Evolutionary conservation across 2,113 vertebrate species (phyloP), one percentile per base, ranked within the genome.

Genomic region (Myotis brandtii): DNA sequence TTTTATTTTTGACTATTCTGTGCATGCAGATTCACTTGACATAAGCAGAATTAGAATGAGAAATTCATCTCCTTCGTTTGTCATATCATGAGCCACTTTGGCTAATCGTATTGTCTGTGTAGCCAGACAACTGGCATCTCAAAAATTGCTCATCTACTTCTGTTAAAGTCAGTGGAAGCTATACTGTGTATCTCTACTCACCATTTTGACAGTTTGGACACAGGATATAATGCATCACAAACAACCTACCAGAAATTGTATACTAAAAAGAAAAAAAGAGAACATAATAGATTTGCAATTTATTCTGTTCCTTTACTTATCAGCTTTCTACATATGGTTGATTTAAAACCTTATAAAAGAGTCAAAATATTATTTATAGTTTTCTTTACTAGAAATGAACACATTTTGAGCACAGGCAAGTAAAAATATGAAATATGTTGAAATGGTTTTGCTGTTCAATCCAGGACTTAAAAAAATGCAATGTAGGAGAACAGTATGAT

Each of bases 321-420:
- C 96, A 95, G 93, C 69, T 92, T 93, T 86, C 75, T 81, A 70
- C 95, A 92, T 80, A 37, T 67, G 85, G 62, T 76, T 96, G 80
- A 94, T 92, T 96, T 93, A 92, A 92, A 93, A 93, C 23, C 25
- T 86, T 94, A n/a, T 73, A 89, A 93, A 90, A 82, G 32, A 91
- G 40, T 86, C 67, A 89, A 37, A 80, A 90, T n/a, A 79, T 79
- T 90, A 95, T 96, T 91, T 93, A 89, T 67, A 86, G 9, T 91
- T 93, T 93, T 79, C n/a, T 50, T 86, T 86, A 70, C 62, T 91
- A 92, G 52, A 86, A 89, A 82, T 91, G 23, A 94, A 85, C 34
- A 77, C 9, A 82, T 82, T 86, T 92, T 62, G n/a, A 93, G 18
- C 27, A 27, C 16, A 86, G 54, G 7, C 12, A 77, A 25, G 69